Percentiles rank a stretch among this genome's conserved stretches.
Conservation (phyloP, 2,888 invertebrate genomes). For the Thera britannica region DNA sequence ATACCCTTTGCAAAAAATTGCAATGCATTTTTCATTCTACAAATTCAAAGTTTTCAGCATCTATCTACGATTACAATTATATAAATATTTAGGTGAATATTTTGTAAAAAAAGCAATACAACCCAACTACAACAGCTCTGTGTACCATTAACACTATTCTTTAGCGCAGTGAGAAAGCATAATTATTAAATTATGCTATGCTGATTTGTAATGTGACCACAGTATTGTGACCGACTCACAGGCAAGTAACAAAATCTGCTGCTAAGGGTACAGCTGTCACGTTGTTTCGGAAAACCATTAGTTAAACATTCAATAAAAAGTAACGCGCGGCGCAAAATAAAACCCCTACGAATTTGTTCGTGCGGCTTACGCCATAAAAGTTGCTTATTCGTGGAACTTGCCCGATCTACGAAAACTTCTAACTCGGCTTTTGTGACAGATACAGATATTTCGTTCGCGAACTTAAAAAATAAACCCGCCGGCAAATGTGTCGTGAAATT, state of each 20-base stretch:
- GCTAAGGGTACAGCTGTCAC: conserved; percentile 56
- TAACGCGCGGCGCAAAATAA: conserved; percentile 60
- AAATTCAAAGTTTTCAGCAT: conserved; percentile 10
- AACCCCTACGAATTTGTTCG: conserved; percentile 55
- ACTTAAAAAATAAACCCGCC: conserved; percentile 53
- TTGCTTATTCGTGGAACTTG: conserved; percentile 58
- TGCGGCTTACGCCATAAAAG: conserved; percentile 58
- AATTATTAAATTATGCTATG: too few species aligned
- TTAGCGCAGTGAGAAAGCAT: neutral
- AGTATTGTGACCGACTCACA: neutral
- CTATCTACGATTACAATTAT: conserved; percentile 31
- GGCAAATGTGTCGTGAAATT: conserved; percentile 45
- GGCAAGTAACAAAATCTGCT: neutral
- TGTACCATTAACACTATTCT: conserved; percentile 4
- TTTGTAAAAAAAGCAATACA: too few species aligned
- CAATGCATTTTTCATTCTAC: conserved; percentile 42
- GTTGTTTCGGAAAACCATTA: conserved; percentile 71
- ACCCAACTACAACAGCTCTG: neutral
- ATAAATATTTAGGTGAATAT: conserved; percentile 15
- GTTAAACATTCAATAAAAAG: conserved; percentile 70
- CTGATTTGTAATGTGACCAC: neutral
- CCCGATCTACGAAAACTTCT: conserved; percentile 57
- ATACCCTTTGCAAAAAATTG: conserved; percentile 65
- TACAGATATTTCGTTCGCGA: conserved; percentile 49
- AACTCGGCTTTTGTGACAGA: conserved; percentile 51